Evolutionary conservation across 1,140 invertebrate species (phyloP).

Genomic region (Drosophila carrolli): DNA sequence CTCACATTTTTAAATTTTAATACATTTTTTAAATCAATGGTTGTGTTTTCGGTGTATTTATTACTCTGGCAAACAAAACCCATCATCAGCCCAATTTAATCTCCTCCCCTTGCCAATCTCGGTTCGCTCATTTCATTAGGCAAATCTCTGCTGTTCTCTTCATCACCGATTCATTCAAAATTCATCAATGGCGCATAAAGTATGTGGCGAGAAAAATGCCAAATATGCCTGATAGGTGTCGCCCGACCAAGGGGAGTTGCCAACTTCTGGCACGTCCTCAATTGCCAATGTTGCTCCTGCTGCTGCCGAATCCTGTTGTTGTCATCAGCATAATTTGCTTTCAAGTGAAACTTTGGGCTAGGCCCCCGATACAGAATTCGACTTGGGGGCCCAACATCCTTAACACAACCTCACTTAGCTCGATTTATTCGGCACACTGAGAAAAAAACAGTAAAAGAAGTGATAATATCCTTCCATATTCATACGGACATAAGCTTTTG

Average conservation of each 20-base stretch:
- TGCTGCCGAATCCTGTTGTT: conserved; percentile 18
- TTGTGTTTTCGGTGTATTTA: not conserved
- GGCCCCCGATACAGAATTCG: conserved; percentile 6
- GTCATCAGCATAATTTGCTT: conserved; percentile 51
- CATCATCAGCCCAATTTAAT: conserved; percentile 20
- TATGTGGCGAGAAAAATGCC: conserved; percentile 29
- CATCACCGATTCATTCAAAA: conserved; percentile 45
- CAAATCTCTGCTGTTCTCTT: conserved; percentile 31
- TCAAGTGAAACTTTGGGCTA: conserved; percentile 37
- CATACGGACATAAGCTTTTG: too few relatives aligned
- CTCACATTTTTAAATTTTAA: too few relatives aligned
- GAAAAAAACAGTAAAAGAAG: not conserved
- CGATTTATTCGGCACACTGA: conserved; percentile 33
- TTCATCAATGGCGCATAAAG: conserved; percentile 39
- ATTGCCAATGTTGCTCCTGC: conserved; percentile 32
- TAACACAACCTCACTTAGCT: conserved; percentile 3
- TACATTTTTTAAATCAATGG: too few relatives aligned
- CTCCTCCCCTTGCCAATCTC: conserved; percentile 1
- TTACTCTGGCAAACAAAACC: not conserved
- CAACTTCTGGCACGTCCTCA: conserved; percentile 40
- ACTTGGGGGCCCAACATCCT: conserved; percentile 11
- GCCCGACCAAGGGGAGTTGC: conserved; percentile 11
- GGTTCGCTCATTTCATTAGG: conserved; percentile 13
- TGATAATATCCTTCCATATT: too few relatives aligned
- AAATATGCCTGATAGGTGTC: conserved; percentile 34